phyloP scores from a whole-genome alignment of 1,140 invertebrate species.

The Drosophila azteca region DNA sequence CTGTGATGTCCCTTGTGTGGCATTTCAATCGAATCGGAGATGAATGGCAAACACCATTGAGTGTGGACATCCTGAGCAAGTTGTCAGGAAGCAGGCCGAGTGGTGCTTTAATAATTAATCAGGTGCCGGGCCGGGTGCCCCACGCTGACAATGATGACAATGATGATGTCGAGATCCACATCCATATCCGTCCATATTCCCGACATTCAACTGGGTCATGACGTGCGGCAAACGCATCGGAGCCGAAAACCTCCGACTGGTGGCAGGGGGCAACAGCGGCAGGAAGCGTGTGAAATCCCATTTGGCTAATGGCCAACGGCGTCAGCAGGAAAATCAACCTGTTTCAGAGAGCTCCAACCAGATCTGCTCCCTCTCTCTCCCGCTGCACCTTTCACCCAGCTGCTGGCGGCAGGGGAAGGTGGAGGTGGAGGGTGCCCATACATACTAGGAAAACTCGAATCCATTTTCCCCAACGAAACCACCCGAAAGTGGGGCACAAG shows the following conservation, averaged over 20 bases:
- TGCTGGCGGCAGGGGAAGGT: no score
- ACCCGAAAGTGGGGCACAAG: conserved; percentile 65
- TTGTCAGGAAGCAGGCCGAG: no score
- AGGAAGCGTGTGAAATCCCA: conserved; percentile 80
- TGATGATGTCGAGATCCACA: conserved; percentile 41
- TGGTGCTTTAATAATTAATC: conserved; percentile 70
- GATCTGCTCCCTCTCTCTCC: neutral
- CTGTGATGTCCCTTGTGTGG: no score
- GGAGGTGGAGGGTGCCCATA: neutral
- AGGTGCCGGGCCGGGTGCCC: neutral
- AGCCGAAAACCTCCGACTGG: neutral
- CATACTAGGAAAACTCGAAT: conserved; percentile 64
- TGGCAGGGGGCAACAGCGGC: conserved; percentile 2
- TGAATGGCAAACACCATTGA: no score
- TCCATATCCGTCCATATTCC: neutral
- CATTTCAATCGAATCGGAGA: no score
- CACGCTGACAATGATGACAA: neutral
- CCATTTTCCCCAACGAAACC: conserved; percentile 38
- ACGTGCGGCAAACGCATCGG: conserved; percentile 50
- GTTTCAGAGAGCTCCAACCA: conserved; percentile 42
- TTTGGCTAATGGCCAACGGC: conserved; percentile 78
- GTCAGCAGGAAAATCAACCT: conserved; percentile 75
- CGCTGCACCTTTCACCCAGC: conserved; percentile 6
- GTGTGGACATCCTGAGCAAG: no score
- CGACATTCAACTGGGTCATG: conserved; percentile 46